Evolutionary conservation across 2,797 vertebrate genomes (phyloP), one percentile per base, ranked within the genome.

Genomic region (Taeniopygia guttata): DNA sequence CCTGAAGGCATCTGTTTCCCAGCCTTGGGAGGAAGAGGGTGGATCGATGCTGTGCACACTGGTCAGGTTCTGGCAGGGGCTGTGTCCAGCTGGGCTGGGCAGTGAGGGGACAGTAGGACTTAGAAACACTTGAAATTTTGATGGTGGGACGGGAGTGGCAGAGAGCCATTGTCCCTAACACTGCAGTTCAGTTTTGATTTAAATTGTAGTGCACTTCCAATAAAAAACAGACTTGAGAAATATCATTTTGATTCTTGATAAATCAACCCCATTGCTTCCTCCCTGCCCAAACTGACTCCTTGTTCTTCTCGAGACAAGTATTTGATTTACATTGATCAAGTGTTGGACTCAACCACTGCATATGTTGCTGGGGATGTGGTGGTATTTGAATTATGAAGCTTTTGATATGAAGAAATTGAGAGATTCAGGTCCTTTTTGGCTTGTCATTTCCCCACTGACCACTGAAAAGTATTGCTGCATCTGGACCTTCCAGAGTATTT

Each of bases 1-100:
- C 63, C 91, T 95, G 87, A 56, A 94, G 89, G 86, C 93, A 90
- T 95, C 91, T 96, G 93, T 93, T 94, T 82, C 86, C 38, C 62
- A 90, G 81, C 84, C 89, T 76, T 42, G 20, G 60, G 75, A 84
- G 56, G 81, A 82, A 77, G 55, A 22, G 32, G n/a, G 74, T 36
- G 32, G 84, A 69, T 69, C 2, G 19, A 22, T 82, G 87, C 63
- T 2, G 1, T 3, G 10, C n/a, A 3, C 75, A 59, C 34, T 2
- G 9, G 59, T 87, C 70, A 42, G 74, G 38, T 26, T 86, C n/a
- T 86, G 80, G 26, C 2, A 2, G 25, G 42, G 27, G 11, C 68
- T 45, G 27, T 4, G 3, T 74, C 68, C 36, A 16, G 23, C 40
- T 46, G 55, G 43, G 62, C 40, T 51, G 38, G 38, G 45, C 2